phyloP scores from a whole-genome alignment of 2,113 vertebrate species.

The Papio anubis region DNA sequence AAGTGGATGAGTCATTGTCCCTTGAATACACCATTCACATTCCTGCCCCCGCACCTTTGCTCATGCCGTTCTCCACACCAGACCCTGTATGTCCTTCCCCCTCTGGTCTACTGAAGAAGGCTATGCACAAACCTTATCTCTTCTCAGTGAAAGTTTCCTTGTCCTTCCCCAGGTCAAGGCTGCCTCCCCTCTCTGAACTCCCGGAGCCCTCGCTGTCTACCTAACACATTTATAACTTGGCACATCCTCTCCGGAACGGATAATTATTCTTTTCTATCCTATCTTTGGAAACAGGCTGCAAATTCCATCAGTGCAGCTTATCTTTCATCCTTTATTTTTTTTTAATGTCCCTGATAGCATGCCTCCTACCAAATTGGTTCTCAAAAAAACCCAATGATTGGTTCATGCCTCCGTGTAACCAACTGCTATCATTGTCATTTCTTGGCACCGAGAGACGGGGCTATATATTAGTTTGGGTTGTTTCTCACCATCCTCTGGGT shows the following conservation, averaged over 20 bases:
- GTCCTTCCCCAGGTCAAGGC: not conserved
- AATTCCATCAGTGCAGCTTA: not conserved
- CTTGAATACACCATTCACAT: not conserved
- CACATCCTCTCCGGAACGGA: not conserved
- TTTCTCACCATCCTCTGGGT: not conserved
- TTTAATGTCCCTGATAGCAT: not conserved
- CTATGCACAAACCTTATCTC: not conserved
- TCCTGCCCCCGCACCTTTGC: not conserved
- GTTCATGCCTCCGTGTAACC: not conserved
- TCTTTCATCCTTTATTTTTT: not conserved
- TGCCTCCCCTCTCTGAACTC: not conserved
- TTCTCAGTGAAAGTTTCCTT: not conserved
- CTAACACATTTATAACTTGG: not conserved
- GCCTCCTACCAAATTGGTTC: not conserved
- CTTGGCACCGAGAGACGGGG: not conserved
- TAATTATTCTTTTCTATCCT: not conserved
- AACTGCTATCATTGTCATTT: not conserved
- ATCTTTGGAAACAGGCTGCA: not conserved
- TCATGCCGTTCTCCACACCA: not conserved
- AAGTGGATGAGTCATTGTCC: constrained; percentile 59
- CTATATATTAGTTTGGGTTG: not conserved
- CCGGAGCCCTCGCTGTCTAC: not conserved
- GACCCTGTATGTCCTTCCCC: not conserved
- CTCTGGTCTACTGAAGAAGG: not conserved
- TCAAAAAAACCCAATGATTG: not conserved